Percentiles rank a stretch among this genome's conserved stretches.
These are phyloP conservation scores for Oegoconia quadripuncta DNA, from an alignment of 2,888 invertebrate genomes.

Conservation along the genomic window DNA sequence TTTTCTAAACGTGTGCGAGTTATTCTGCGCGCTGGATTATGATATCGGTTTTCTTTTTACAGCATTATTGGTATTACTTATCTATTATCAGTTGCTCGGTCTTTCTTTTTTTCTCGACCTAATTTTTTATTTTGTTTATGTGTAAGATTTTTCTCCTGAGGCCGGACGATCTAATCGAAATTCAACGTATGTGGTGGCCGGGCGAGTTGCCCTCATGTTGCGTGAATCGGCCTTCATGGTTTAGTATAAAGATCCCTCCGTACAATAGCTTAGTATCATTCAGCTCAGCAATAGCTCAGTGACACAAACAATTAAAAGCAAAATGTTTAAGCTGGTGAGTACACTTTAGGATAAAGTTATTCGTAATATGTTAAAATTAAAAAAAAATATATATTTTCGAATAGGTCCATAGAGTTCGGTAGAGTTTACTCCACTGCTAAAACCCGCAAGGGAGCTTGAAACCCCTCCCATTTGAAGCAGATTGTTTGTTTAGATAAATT, in stretches of 20 bases:
- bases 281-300: constrained; percentile 33
- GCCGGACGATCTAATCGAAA: constrained; percentile 26
- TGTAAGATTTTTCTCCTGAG: neutral
- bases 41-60: too few species aligned
- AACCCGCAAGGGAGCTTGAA: too few species aligned
- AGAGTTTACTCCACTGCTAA: too few species aligned
- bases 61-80: too few species aligned
- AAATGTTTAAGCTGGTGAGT: constrained; percentile 69
- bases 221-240: constrained; percentile 40
- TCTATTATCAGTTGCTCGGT: too few species aligned
- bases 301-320: constrained; percentile 34
- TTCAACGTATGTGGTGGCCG: constrained; percentile 25
- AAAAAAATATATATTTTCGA: too few species aligned
- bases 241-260: constrained; percentile 39
- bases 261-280: constrained; percentile 34
- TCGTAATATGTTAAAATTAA: neutral
- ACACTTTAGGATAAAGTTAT: neutral
- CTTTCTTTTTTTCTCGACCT: too few species aligned
- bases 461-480: too few species aligned
- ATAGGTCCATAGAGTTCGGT: too few species aligned
- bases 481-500: too few species aligned
- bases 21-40: too few species aligned
- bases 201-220: constrained; percentile 29
- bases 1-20: too few species aligned
- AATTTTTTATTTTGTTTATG: neutral